Conservation (phyloP, 2,888 invertebrate species). For the Eilema depressum region DNA sequence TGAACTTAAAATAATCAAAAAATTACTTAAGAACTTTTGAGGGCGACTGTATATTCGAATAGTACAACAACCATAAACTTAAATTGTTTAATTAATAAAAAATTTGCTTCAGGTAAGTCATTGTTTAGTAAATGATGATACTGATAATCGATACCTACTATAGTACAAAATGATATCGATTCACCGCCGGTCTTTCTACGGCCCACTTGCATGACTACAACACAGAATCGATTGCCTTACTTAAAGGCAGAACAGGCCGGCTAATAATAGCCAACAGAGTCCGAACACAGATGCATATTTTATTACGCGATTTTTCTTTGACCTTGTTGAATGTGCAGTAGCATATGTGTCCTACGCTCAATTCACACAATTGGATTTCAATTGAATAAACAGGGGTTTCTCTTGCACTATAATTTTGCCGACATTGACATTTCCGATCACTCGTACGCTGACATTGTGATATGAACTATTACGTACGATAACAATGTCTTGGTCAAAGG, state of each 20-base stretch:
- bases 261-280: not conserved
- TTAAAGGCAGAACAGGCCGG: not conserved
- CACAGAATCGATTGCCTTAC: not conserved
- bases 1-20: too few species aligned
- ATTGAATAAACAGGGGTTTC: conserved; percentile 29
- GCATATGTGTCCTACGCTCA: not conserved
- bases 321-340: not conserved
- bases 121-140: too few species aligned
- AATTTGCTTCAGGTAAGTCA: too few species aligned
- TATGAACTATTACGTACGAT: not conserved
- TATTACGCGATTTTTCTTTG: not conserved
- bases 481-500: not conserved
- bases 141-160: too few species aligned
- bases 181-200: too few species aligned
- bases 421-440: conserved; percentile 20
- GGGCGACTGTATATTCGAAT: too few species aligned
- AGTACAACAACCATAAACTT: too few species aligned
- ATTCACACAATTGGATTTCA: conserved; percentile 31
- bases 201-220: not conserved
- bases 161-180: too few species aligned
- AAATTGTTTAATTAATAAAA: too few species aligned
- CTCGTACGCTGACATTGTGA: not conserved
- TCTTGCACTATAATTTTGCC: conserved; percentile 21
- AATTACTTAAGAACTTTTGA: too few species aligned
- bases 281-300: not conserved